Base-by-base conservation (phyloP, 1,140 invertebrate genomes). In the Odontomachus brunneus region DNA sequence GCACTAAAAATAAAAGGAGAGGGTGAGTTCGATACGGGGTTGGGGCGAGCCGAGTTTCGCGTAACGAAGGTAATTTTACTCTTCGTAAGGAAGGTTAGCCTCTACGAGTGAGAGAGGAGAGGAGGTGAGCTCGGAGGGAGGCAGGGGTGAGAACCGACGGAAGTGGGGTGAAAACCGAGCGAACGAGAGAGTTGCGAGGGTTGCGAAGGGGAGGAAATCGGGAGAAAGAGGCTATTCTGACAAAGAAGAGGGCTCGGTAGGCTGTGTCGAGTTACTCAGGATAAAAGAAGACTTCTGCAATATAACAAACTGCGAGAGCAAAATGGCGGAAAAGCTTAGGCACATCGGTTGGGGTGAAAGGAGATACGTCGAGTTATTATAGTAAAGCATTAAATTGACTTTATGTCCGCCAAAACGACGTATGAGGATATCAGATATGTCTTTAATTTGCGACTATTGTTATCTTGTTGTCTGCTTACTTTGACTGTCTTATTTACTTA, bases 31-130 rank as follows among this genome's bases (percentile, higher is more conserved):
- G 89, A 89, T 87, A 85, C 89, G 85, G 89, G 90, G 91, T 84
- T 88, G 89, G 89, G 89, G 86, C 91, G 88, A 90, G 87, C 88
- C 87, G 89, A 89, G 90, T 93, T 94, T 93, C 91, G 89, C 92
- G 91, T 94, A 94, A 94, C 93, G 93, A 94, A 94, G 93, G 93
- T 92, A 94, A 94, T 94, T 94, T 94, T 88, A 92, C 93, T 93
- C 91, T 91, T 93, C 90, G 89, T 89, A 89, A 89, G 90, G 89
- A 87, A 91, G 88, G 88, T 89, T 89, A 88, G 87, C 87, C 84
- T 82, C 67, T 55, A 72, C 53, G 59, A 66, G 17, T 24, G 66
- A 62, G 66, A 62, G 38, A 60, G 55, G 55, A 48, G 53, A 17
- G 65, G 22, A 55, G 49, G 53, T 22, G 55, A 1, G 19, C 53